A percentile compares a stretch with the other conserved stretches of the same genome.
phyloP scores from a whole-genome alignment of 2,797 vertebrate genomes.

The Tapirus indicus region DNA sequence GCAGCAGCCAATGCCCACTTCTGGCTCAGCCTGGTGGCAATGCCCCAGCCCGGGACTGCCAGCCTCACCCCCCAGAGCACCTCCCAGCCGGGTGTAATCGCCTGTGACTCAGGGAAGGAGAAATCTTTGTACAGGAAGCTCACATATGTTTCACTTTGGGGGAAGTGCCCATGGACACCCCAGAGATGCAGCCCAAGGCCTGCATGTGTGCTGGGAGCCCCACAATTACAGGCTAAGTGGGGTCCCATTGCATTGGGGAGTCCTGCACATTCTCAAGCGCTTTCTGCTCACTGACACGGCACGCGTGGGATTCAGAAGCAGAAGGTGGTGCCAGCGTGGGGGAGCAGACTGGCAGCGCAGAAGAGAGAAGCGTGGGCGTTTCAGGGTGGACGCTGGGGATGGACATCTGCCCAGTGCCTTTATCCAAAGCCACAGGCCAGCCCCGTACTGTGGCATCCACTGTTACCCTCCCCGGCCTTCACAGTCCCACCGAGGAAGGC shows the following conservation, averaged over 20 bases:
- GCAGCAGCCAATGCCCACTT: fast-evolving
- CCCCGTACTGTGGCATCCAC: background rate
- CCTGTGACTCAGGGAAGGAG: background rate
- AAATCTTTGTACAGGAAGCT: background rate
- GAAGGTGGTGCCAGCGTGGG: background rate
- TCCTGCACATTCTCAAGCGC: background rate
- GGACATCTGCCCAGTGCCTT: background rate
- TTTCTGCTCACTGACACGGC: background rate
- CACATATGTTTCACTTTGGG: background rate
- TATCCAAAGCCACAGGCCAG: background rate
- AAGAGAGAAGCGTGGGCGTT: background rate
- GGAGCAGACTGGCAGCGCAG: fast-evolving
- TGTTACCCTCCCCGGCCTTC: background rate
- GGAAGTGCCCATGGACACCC: background rate
- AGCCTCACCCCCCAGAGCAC: background rate
- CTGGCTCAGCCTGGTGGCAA: background rate
- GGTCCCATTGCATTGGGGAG: background rate
- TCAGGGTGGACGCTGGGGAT: background rate
- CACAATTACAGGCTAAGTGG: background rate
- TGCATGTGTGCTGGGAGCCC: background rate
- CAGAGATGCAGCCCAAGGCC: background rate
- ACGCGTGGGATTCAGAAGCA: background rate
- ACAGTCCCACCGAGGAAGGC: background rate
- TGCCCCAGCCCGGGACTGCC: fast-evolving
- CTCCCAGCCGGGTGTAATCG: fast-evolving